A percentile compares a stretch with the other conserved stretches of the same genome.
These are phyloP conservation scores for Geococcyx californianus DNA, from an alignment of 2,113 vertebrate genomes.

Conservation along the genomic window DNA sequence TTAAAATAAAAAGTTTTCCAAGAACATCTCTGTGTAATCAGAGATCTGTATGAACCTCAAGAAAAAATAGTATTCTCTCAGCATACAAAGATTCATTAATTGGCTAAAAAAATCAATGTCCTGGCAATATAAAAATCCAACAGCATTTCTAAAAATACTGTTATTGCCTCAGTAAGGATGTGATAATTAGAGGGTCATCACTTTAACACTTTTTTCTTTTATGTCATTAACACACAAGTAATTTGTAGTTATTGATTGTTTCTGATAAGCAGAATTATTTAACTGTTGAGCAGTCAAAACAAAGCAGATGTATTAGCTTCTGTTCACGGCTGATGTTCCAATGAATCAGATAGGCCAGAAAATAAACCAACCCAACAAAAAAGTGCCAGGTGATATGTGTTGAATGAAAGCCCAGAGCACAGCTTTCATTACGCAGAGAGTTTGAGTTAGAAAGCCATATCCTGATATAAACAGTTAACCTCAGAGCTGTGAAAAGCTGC, in stretches of 20 bases:
- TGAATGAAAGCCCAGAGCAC: not conserved
- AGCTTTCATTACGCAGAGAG: not conserved
- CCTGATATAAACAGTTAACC: not conserved
- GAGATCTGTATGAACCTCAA: not conserved
- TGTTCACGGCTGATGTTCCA: not conserved
- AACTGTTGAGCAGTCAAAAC: not conserved
- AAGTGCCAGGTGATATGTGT: not conserved
- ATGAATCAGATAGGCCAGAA: not conserved
- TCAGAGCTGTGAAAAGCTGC: not conserved
- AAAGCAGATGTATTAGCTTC: not conserved
- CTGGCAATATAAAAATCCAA: not conserved
- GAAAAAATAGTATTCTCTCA: not conserved
- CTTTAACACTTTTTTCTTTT: conserved; percentile 7
- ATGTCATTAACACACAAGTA: not conserved
- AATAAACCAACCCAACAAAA: not conserved
- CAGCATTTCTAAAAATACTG: not conserved
- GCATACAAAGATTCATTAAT: not conserved
- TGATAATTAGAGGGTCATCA: not conserved
- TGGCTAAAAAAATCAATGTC: conserved; percentile 6
- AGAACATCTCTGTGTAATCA: not conserved
- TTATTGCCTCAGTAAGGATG: not conserved
- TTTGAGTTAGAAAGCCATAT: not conserved
- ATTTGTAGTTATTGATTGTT: conserved; percentile 6
- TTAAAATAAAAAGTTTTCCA: not conserved
- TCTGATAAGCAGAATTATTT: not conserved